Base-by-base conservation (phyloP, 92 coral and sea anemone species). In the Heteractis magnifica region DNA sequence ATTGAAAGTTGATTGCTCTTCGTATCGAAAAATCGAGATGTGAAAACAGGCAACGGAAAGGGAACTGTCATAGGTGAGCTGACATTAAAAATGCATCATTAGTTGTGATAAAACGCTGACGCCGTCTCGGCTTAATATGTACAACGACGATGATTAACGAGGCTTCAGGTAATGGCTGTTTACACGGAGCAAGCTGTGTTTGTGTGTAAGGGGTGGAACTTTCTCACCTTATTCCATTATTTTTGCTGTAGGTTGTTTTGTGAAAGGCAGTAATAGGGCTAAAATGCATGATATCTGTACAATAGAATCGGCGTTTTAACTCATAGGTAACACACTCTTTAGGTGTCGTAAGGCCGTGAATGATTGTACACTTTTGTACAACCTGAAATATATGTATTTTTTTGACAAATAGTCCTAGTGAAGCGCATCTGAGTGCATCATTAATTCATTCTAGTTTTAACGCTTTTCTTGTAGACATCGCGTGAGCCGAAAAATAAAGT, bases 91-190 rank as follows among this genome's bases (percentile, higher is more conserved):
- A 87, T 81, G 90, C 90, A 80, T 84, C 93, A 83, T 90, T 90
- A 84, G 85, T 76, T 79, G 79, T 65, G 86, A 83, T 83, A 87
- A 86, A 89, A 89, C 76, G 79, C 65, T 82, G 90, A 83, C 90
- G 90, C 90, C 90, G 90, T 82, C 92, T 86, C 52, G 90, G 86
- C 86, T 83, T 75, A 80, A 76, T 76, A 64, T 83, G 86, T 82
- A 72, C 79, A 82, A 58, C 86, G 81, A 48, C 84, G 91, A 55
- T 88, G 93, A 90, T 90, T 90, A 90, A 84, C 93, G 89, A 85
- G 81, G 86, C 89, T 90, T 75, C 70, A 88, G 86, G 89, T 90
- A 90, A 87, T 90, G 91, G 91, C 82, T 90, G 93, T 90, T 89
- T 90, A 87, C 90, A 77, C 72, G 87, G 82, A 79, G 86, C 83